Percentiles rank a stretch among this genome's conserved stretches.
Evolutionary conservation across 2,797 vertebrate species (phyloP).

Genomic region (Poecilia gillii): DNA sequence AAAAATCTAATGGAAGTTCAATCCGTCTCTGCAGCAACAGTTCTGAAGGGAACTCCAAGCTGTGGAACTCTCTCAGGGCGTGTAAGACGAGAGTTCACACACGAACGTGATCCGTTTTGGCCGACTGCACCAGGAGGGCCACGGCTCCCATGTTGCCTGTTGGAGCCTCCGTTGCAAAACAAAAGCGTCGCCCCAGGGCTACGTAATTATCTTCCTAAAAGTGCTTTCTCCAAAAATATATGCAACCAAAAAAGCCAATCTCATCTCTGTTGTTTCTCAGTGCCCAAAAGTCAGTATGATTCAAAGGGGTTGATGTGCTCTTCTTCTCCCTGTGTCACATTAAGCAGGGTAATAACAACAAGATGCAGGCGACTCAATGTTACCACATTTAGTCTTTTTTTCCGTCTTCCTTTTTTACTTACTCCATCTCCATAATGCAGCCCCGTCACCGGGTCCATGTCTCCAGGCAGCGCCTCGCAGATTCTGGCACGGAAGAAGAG

Average conservation of each 20-base stretch:
- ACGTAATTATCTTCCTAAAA: conserved; percentile 77
- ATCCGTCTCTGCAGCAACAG: conserved; percentile 59
- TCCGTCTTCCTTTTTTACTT: conserved; percentile 45
- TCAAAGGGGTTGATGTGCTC: conserved; percentile 77
- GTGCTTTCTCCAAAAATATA: conserved; percentile 54
- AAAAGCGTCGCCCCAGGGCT: conserved; percentile 63
- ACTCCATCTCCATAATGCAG: conserved; percentile 72
- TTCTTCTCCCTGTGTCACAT: conserved; percentile 78
- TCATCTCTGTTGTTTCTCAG: conserved; percentile 54
- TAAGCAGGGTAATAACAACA: conserved; percentile 82
- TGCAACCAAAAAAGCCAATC: conserved; percentile 59
- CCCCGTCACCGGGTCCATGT: conserved; percentile 90
- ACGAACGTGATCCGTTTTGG: conserved; percentile 81
- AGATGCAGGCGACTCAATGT: conserved; percentile 79
- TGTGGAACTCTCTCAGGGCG: conserved; percentile 61
- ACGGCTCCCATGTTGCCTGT: conserved; percentile 47
- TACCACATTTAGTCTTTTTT: conserved; percentile 46
- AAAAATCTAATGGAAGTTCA: conserved; percentile 69
- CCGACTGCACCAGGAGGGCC: conserved; percentile 53
- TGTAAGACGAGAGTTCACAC: conserved; percentile 69
- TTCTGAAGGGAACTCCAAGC: conserved; percentile 59
- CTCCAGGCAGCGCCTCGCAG: conserved; percentile 90
- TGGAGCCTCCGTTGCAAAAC: conserved; percentile 54
- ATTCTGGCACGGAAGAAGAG: conserved; percentile 94
- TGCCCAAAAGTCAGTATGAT: conserved; percentile 76